phyloP scores from a whole-genome alignment of 2,888 invertebrate genomes.

The Ochropleura leucogaster region DNA sequence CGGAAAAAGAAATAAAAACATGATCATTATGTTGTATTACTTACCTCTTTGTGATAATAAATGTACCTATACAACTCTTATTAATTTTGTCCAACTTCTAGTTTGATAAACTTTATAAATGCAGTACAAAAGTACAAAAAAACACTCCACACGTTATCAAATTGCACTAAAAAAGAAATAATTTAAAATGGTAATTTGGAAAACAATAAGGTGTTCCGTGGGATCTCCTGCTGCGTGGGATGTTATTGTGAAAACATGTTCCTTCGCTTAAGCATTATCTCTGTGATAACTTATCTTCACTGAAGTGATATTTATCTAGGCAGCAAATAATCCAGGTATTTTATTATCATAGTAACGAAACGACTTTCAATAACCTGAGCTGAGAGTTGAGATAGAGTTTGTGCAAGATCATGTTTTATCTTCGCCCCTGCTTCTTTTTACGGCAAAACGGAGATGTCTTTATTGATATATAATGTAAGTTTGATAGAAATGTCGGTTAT shows the following conservation, averaged over 20 bases:
- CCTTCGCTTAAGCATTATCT: slow-evolving; percentile 56
- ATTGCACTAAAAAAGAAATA: slow-evolving; percentile 15
- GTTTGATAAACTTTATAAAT: slow-evolving; percentile 6
- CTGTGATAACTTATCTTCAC: slow-evolving; percentile 58
- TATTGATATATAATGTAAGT: too few species aligned
- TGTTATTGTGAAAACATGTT: slow-evolving; percentile 66
- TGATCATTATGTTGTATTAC: slow-evolving; percentile 34
- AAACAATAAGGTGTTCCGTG: slow-evolving; percentile 33
- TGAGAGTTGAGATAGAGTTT: slow-evolving; percentile 1
- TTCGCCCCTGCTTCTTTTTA: not conserved
- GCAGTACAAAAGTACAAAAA: not conserved
- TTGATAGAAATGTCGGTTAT: not conserved
- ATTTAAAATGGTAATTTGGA: slow-evolving; percentile 29
- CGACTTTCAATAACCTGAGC: slow-evolving; percentile 36
- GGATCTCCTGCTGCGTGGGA: slow-evolving; percentile 58
- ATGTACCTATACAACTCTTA: slow-evolving; percentile 17
- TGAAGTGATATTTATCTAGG: slow-evolving; percentile 62
- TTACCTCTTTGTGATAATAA: slow-evolving; percentile 41
- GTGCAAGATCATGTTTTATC: slow-evolving; percentile 4
- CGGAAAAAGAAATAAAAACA: slow-evolving; percentile 10
- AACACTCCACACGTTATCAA: slow-evolving; percentile 32
- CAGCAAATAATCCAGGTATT: slow-evolving; percentile 41
- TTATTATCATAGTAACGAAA: slow-evolving; percentile 47
- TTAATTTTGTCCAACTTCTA: not conserved
- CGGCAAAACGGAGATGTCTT: not conserved